Evolutionary conservation across 1,140 invertebrate species (phyloP).

Genomic region (Parapsyche elsis): DNA sequence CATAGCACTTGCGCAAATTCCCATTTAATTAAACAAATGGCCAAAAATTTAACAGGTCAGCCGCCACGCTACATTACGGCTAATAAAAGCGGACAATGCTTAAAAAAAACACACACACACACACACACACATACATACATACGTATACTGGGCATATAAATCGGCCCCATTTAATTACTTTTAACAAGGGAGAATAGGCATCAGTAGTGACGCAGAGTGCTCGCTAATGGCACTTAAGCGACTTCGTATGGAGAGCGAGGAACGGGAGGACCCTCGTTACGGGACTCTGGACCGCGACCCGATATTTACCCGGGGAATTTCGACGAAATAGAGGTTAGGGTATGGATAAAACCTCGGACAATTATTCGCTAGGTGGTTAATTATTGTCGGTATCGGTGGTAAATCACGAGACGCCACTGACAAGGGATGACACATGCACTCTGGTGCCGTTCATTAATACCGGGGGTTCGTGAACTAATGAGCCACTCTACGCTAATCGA

Average conservation of each 20-base stretch:
- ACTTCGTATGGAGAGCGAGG: constrained; percentile 4
- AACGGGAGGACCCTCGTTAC: constrained; percentile 4
- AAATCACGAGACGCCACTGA: neutral
- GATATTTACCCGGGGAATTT: neutral
- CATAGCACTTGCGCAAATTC: neutral
- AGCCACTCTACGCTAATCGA: constrained; percentile 25
- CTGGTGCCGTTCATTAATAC: constrained; percentile 10
- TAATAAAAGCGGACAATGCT: constrained; percentile 14
- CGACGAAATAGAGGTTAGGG: neutral
- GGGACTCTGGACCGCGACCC: neutral
- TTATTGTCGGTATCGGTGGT: neutral
- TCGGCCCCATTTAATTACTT: constrained; percentile 32
- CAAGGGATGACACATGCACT: constrained; percentile 39
- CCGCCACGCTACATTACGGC: constrained; percentile 18
- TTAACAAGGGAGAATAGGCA: constrained; percentile 26
- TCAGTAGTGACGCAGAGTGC: constrained; percentile 34
- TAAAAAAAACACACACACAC: neutral
- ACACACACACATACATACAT: neutral
- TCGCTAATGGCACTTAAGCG: constrained; percentile 35
- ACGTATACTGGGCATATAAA: neutral
- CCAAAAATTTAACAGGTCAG: constrained; percentile 5
- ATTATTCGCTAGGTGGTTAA: constrained; percentile 11
- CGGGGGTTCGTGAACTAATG: neutral
- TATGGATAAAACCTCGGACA: neutral
- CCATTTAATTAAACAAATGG: constrained; percentile 18